phyloP scores from a whole-genome alignment of 2,113 vertebrate species.

The Oxyruncus cristatus region DNA sequence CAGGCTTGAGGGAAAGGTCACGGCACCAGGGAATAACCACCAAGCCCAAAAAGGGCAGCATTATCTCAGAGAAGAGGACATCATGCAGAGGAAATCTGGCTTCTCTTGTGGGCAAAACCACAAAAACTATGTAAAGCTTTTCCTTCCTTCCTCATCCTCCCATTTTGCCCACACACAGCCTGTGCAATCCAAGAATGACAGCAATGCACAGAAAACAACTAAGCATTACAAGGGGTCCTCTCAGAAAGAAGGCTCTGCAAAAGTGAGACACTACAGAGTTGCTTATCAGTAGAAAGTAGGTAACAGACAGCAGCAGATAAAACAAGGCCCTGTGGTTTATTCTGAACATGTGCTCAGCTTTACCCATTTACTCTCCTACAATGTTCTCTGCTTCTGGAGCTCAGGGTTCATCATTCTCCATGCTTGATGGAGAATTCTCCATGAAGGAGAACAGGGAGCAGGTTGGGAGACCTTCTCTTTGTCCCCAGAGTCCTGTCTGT shows the following conservation, averaged over 20 bases:
- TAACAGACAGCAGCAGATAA: background rate
- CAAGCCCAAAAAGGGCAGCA: background rate
- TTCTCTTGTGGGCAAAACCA: slow-evolving; percentile 34
- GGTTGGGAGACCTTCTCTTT: background rate
- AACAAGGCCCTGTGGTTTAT: background rate
- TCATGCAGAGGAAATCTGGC: background rate
- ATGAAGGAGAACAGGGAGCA: background rate
- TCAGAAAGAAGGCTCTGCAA: background rate
- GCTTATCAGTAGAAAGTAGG: background rate
- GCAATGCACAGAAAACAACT: background rate
- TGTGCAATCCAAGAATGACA: background rate
- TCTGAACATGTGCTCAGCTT: background rate
- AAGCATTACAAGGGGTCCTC: background rate
- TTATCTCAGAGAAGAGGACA: background rate
- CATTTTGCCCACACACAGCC: background rate
- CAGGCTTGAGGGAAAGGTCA: background rate
- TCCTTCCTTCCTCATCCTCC: slow-evolving; percentile 18
- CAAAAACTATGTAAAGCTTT: slow-evolving; percentile 21
- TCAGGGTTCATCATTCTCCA: background rate
- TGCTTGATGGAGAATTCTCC: too few relatives aligned
- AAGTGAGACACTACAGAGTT: background rate
- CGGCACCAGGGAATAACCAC: background rate
- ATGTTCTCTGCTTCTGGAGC: background rate
- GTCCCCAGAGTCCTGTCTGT: background rate
- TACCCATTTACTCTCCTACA: background rate